A percentile compares a stretch with the other conserved stretches of the same genome.
Conservation (phyloP, 2,888 invertebrate species). For the Molorchus minor region DNA sequence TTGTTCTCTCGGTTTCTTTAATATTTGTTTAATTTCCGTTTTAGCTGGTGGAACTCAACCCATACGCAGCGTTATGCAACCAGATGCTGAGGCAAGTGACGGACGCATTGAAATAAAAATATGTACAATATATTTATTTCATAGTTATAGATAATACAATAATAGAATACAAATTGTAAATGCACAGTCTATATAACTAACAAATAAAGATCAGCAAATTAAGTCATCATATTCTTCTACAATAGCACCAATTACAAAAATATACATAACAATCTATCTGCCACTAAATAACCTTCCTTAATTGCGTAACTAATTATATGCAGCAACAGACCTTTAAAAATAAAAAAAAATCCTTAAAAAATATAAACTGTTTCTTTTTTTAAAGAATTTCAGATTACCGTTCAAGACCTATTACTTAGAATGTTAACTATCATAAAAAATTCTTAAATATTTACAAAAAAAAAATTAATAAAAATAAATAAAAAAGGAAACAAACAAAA, state of each 20-base stretch:
- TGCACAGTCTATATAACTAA: constrained; percentile 37
- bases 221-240: constrained; percentile 16
- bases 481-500: constrained; percentile 6
- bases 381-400: not conserved
- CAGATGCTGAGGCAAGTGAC: constrained; percentile 89
- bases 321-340: not conserved
- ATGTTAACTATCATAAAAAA: no score
- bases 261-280: constrained; percentile 14
- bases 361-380: not conserved
- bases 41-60: constrained; percentile 86
- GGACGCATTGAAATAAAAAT: constrained; percentile 56
- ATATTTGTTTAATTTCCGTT: constrained; percentile 46
- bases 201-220: constrained; percentile 26
- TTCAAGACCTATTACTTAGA: constrained; percentile 10
- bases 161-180: constrained; percentile 38
- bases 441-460: constrained; percentile 18
- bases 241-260: constrained; percentile 33
- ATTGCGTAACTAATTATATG: not conserved
- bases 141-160: constrained; percentile 42
- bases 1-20: not conserved
- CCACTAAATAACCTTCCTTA: constrained; percentile 6
- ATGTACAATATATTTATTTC: constrained; percentile 47
- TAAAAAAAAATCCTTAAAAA: constrained; percentile 1
- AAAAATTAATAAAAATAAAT: constrained; percentile 19
- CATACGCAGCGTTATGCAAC: constrained; percentile 95